Percentiles rank a stretch among this genome's conserved stretches.
phyloP scores from a whole-genome alignment of 2,888 invertebrate species.

The Leuctra nigra region DNA sequence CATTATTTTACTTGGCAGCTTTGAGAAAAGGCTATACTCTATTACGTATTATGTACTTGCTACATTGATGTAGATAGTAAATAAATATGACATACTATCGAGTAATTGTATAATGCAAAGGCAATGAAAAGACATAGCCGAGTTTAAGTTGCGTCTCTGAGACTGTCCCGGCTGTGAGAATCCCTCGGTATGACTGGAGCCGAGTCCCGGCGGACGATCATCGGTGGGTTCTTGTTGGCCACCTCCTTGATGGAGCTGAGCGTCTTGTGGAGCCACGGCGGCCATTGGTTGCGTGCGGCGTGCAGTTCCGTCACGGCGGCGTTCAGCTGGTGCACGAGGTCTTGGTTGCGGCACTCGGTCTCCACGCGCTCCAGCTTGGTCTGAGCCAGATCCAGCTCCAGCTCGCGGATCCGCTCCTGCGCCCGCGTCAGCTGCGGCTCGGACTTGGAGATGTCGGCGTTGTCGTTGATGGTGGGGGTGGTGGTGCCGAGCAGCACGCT shows the following conservation, averaged over 20 bases:
- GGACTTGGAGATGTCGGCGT: background rate
- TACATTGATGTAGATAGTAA: too few species aligned
- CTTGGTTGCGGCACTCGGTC: constrained; percentile 93
- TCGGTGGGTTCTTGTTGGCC: constrained; percentile 32
- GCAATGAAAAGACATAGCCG: too few species aligned
- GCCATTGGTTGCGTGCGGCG: constrained; percentile 65
- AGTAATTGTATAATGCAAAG: too few species aligned
- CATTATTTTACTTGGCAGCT: too few species aligned
- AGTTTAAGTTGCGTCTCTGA: constrained; percentile 39
- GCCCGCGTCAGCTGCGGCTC: constrained; percentile 40
- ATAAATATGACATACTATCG: too few species aligned
- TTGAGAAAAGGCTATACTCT: too few species aligned
- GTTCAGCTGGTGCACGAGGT: constrained; percentile 83
- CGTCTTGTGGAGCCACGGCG: constrained; percentile 93
- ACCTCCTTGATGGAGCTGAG: constrained; percentile 55
- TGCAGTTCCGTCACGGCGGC: constrained; percentile 73
- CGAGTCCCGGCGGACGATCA: constrained; percentile 23
- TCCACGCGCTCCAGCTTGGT: constrained; percentile 96
- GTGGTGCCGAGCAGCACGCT: background rate
- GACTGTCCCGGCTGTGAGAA: constrained; percentile 38
- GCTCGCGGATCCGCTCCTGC: constrained; percentile 68
- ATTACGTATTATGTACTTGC: too few species aligned
- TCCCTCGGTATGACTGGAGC: constrained; percentile 29
- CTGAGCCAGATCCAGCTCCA: constrained; percentile 93
- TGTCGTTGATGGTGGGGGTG: background rate